Evolutionary conservation across 2,888 invertebrate species (phyloP), one percentile per base, ranked within the genome.

Genomic region (Drosophila fungiperda): DNA sequence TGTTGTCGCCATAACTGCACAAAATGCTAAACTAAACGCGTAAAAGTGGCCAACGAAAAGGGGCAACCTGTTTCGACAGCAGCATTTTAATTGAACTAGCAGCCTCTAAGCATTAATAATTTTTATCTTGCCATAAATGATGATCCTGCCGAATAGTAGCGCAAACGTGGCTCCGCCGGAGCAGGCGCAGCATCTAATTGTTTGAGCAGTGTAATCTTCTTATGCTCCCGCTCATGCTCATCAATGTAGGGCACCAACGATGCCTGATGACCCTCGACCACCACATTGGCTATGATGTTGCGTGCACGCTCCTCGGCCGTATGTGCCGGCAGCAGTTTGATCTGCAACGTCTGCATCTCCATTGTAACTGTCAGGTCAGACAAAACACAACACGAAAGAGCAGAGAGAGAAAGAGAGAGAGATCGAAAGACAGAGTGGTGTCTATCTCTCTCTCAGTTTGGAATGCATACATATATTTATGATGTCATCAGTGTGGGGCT

Each of bases 101-200:
- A n/a, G n/a, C n/a, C n/a, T n/a, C n/a, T n/a, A n/a, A n/a, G n/a
- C n/a, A n/a, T n/a, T n/a, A n/a, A n/a, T n/a, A n/a, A n/a, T n/a
- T n/a, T n/a, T n/a, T n/a, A n/a, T n/a, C n/a, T n/a, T n/a, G n/a
- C n/a, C n/a, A n/a, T n/a, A n/a, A n/a, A n/a, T 60, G 90, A 90
- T 0, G 93, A 93, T 0, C 93, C 92, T 0, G 92, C 92, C 0
- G 90, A 80, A 66, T 89, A 93, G 68, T 92, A 93, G 4, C 90
- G 88, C 52, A 92, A 61, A 5, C 85, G 86, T 2, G 74, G 76
- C 23, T 45, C 40, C 0, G 58, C 7, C 4, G 72, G 29, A 0
- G 69, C 42, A 2, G 71, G 52, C 4, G 67, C 23, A 12, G 73
- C 54, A 15, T 81, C 80, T 63, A 79, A 36, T 29, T 80, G 64